Conservation (phyloP, 2,113 vertebrate species). For the Prionailurus viverrinus region DNA sequence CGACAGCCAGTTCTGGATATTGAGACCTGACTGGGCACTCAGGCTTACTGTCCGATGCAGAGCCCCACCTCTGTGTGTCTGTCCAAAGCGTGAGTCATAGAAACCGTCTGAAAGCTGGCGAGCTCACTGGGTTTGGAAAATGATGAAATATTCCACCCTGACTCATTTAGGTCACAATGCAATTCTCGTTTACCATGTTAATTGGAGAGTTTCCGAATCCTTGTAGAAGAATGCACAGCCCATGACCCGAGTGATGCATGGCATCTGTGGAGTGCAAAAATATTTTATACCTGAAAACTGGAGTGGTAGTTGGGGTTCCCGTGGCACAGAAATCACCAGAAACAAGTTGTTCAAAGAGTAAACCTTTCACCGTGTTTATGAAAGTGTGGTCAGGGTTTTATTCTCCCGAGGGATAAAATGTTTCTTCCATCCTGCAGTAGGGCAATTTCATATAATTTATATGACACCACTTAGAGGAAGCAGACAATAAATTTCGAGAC, state of each 20-base stretch:
- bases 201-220: background rate
- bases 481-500: background rate
- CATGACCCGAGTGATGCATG: rapidly evolving
- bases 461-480: slow-evolving; percentile 10
- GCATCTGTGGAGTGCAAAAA: background rate
- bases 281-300: background rate
- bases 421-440: background rate
- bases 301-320: background rate
- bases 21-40: background rate
- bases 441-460: slow-evolving; percentile 12
- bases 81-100: slow-evolving; percentile 1
- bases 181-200: background rate
- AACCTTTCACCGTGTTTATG: background rate
- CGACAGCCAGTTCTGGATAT: background rate
- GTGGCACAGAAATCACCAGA: background rate
- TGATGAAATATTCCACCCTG: background rate
- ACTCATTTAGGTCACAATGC: background rate
- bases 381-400: background rate
- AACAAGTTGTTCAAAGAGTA: slow-evolving; percentile 5
- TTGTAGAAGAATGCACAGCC: background rate
- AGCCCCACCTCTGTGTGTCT: background rate
- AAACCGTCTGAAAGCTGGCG: background rate
- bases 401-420: background rate
- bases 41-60: background rate
- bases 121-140: background rate